These are phyloP conservation scores for Siphlonurus alternatus DNA, from an alignment of 2,888 invertebrate genomes.

Conservation along the genomic window DNA sequence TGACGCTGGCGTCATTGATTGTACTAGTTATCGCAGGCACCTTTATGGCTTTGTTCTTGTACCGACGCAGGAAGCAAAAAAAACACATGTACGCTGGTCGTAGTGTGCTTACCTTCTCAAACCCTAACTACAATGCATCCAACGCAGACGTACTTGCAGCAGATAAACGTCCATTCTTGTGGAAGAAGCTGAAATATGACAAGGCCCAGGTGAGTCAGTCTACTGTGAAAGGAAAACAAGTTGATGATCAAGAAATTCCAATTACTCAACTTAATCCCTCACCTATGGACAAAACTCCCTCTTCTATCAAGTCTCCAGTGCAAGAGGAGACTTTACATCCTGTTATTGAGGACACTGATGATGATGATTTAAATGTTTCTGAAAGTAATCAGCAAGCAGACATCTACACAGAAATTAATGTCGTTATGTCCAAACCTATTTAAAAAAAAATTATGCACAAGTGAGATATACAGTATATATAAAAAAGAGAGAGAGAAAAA, in stretches of 20 bases:
- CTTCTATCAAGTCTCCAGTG: neutral
- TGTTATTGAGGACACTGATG: neutral
- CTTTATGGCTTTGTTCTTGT: conserved; percentile 25
- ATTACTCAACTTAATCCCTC: too few species aligned
- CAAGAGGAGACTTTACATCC: neutral
- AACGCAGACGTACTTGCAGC: conserved; percentile 30
- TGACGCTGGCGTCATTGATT: neutral
- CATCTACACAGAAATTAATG: neutral
- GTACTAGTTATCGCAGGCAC: conserved; percentile 13
- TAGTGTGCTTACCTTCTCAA: conserved; percentile 69
- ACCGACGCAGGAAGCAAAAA: conserved; percentile 31
- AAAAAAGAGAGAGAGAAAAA: neutral
- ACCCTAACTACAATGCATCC: conserved; percentile 64
- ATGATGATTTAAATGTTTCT: neutral
- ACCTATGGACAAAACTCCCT: neutral
- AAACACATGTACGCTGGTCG: conserved; percentile 33
- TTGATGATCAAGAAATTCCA: neutral
- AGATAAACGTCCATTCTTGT: conserved; percentile 42
- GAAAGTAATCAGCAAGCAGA: neutral
- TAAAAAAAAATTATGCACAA: neutral
- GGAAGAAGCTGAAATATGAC: conserved; percentile 65
- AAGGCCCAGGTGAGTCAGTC: conserved; percentile 27
- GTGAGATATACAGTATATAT: neutral
- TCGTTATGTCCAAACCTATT: neutral
- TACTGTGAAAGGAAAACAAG: neutral